These are phyloP conservation scores for Carapus acus DNA, from an alignment of 2,797 vertebrate genomes.

Conservation along the genomic window DNA sequence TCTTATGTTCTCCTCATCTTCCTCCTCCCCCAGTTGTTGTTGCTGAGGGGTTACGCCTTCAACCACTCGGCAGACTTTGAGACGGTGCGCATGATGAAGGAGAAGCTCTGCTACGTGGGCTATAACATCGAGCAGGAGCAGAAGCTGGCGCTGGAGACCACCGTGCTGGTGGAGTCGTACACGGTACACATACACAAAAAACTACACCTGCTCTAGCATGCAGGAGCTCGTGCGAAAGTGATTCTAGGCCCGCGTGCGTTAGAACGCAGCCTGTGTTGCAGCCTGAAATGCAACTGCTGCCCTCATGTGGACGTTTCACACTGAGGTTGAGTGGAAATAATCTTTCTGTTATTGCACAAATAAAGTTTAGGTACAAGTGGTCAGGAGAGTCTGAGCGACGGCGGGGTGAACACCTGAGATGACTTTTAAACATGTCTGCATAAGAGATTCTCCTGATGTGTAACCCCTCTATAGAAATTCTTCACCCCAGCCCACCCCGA, in stretches of 20 bases:
- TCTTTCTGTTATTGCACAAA: no score
- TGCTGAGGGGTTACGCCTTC: slow-evolving; percentile 79
- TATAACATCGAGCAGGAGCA: slow-evolving; percentile 85
- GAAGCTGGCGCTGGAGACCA: slow-evolving; percentile 78
- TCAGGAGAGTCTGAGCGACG: no score
- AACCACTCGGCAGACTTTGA: slow-evolving; percentile 85
- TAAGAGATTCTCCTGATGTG: no score
- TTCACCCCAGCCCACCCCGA: no score
- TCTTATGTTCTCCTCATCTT: background rate
- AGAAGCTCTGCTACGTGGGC: slow-evolving; percentile 79
- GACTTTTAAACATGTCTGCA: no score
- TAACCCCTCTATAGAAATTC: no score
- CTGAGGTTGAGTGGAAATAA: no score
- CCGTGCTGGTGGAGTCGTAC: slow-evolving; percentile 78
- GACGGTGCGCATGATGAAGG: slow-evolving; percentile 81
- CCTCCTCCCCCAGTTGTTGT: slow-evolving; percentile 62
- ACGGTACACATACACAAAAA: slow-evolving; percentile 53
- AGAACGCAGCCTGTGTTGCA: background rate
- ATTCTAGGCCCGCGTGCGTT: no score
- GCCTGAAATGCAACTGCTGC: slow-evolving; percentile 16
- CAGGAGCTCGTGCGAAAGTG: background rate
- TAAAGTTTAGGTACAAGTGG: no score
- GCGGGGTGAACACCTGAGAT: no score
- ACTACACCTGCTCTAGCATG: background rate
- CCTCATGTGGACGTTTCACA: slow-evolving; percentile 19